phyloP scores from a whole-genome alignment of 2,888 invertebrate genomes.

The Cinara cedri region DNA sequence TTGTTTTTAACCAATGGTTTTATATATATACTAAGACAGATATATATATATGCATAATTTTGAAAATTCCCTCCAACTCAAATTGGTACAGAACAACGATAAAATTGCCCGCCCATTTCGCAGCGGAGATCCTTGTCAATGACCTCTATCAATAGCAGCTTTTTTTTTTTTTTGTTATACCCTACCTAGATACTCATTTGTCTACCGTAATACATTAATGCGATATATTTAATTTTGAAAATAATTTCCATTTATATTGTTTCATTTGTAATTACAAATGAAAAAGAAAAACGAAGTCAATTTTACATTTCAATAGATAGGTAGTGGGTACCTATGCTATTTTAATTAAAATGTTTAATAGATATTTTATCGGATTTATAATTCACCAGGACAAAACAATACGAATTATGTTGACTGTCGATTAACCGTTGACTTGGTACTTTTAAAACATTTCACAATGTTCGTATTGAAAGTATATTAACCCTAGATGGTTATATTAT shows the following conservation, averaged over 20 bases:
- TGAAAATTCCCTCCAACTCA: slow-evolving; percentile 5
- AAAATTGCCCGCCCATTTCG: slow-evolving; percentile 12
- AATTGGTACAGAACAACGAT: background rate
- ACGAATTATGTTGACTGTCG: background rate
- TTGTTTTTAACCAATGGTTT: background rate
- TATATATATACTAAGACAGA: slow-evolving; percentile 14
- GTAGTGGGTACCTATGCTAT: background rate
- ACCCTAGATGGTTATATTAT: too few species aligned
- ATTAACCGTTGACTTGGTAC: background rate
- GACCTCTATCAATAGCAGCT: slow-evolving; percentile 23
- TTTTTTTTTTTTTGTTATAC: slow-evolving; percentile 23
- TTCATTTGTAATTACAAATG: background rate
- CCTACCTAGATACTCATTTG: background rate
- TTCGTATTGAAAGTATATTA: background rate
- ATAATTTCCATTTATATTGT: slow-evolving; percentile 25
- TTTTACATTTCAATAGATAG: background rate
- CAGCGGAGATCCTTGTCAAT: slow-evolving; percentile 30
- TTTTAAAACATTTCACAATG: background rate
- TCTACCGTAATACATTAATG: background rate
- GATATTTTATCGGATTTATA: background rate
- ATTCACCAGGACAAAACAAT: background rate
- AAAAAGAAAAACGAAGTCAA: slow-evolving; percentile 10
- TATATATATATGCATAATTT: background rate
- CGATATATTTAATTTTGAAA: background rate
- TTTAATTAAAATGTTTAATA: slow-evolving; percentile 47